These are phyloP conservation scores for Clarias magur DNA, from an alignment of 2,113 vertebrate genomes.

Conservation along the genomic window DNA sequence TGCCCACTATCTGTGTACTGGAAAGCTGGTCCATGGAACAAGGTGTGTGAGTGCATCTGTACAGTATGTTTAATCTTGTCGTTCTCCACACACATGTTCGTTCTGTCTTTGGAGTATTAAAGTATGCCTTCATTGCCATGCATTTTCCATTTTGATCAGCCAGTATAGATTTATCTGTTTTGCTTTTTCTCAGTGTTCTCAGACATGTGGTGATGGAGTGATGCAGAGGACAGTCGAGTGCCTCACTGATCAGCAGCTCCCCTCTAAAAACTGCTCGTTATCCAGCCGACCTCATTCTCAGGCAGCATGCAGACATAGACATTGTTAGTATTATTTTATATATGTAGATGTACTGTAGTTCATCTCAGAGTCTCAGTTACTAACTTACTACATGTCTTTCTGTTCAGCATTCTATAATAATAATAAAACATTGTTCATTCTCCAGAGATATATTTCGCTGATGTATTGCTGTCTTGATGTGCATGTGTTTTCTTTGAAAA, in stretches of 20 bases:
- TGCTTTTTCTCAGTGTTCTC: constrained; percentile 81
- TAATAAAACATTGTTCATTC: neutral
- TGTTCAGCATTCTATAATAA: neutral
- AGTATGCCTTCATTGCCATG: neutral
- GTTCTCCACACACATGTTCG: neutral
- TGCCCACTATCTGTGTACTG: constrained; percentile 79
- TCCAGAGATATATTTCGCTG: neutral
- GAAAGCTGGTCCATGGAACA: constrained; percentile 85
- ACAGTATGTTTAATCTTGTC: neutral
- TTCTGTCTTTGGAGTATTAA: neutral
- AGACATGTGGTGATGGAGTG: constrained; percentile 83
- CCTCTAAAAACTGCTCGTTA: constrained; percentile 79
- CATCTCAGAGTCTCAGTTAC: neutral
- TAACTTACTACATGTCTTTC: neutral
- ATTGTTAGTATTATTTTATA: constrained; percentile 78
- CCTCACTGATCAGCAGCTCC: constrained; percentile 71
- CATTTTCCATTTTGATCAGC: neutral
- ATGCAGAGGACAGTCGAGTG: constrained; percentile 84
- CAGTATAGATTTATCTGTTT: neutral
- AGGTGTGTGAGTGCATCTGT: constrained; percentile 64
- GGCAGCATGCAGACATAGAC: constrained; percentile 75
- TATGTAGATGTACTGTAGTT: neutral
- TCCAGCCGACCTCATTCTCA: constrained; percentile 80
- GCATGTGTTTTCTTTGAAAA: neutral
- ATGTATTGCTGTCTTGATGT: neutral